Base-by-base conservation (phyloP, 2,797 vertebrate genomes). In the Telmatherina bonti region DNA sequence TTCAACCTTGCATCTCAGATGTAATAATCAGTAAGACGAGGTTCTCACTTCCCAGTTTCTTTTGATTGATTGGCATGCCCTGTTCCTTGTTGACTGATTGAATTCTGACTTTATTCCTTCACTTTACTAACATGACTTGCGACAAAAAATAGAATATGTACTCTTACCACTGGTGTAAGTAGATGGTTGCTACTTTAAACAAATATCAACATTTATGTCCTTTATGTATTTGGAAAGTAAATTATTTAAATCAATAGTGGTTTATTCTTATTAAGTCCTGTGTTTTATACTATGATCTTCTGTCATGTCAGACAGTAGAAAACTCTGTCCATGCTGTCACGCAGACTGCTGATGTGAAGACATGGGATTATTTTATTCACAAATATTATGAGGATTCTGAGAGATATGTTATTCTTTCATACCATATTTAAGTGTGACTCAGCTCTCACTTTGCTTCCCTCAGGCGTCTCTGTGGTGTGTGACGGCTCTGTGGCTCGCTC, bases 381-480 rank as follows among this genome's bases (percentile, higher is more conserved):
- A 43, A 43, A 20, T 5, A 43, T 20, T 16, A 16, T 20, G 7
- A 45, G 8, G 18, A 45, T 45, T 45, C 43, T 45, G 43, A 45
- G 7, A n/a, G 43, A 45, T 45, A 7, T 45, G 15, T 45, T 45
- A 18, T n/a, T n/a, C 43, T 45, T 45, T 45, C 7, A 16, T 41
- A 30, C 16, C 3, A 16, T 18, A 8, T 63, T 41, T 30, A 5
- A 56, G 29, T 33, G 52, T 30, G 36, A 16, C 2, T 2, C 20
- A 0, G 55, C 31, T 62, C 24, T 22, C 24, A 3, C 30, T 22
- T n/a, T 69, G 24, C 41, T 71, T 20, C 73, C 62, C 52, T 43
- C 87, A 95, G 95, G 89, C 77, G 0, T 91, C 93, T 51, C 85
- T 95, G 70, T 95, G 95, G 95, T 87, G 81, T 62, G 92, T 95